Evolutionary conservation across 2,113 vertebrate species (phyloP), one percentile per base, ranked within the genome.

Genomic region (Saccopteryx bilineata): DNA sequence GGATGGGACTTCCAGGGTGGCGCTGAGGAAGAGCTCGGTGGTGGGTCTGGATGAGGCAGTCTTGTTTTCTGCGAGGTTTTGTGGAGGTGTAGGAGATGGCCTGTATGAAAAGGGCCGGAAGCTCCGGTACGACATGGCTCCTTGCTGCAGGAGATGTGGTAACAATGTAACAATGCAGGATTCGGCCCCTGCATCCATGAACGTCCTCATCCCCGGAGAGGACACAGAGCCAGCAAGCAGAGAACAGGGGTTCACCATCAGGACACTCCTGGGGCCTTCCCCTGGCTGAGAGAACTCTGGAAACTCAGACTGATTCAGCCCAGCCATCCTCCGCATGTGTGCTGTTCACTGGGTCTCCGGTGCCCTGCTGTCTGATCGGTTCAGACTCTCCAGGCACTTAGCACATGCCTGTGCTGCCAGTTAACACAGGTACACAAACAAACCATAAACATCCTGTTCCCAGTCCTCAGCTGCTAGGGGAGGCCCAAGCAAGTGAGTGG

Each of bases 341-440:
- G 86, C 65, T 69, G 21, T 72, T 61, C 66, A 63, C 48, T 61
- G 33, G 33, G 82, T 96, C 93, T 89, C 93, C 82, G 85, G 88
- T 92, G 93, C 91, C 91, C 88, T 90, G 65, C 93, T 2, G 48
- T 87, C 81, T 68, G 92, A 84, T 90, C 63, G 58, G 93, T 80
- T 26, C 75, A 65, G 39, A 33, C 54, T 90, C 85, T 96, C 81
- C 48, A 81, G 94, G 71, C 85, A 85, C 93, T 94, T 82, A 79
- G 87, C 61, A n/a, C 92, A 84, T 94, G 92, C 90, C 71, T 9
- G 50, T 31, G 52, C 90, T 76, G 82, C 89, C 90, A 50, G 92
- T 95, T 93, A 93, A 93, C 91, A 90, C 87, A 90, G 60, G 90
- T 93, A 63, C 54, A 90, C 92, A 82, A 84, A 76, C 87, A 94